phyloP scores from a whole-genome alignment of 2,113 vertebrate species.

The Alectura lathami region DNA sequence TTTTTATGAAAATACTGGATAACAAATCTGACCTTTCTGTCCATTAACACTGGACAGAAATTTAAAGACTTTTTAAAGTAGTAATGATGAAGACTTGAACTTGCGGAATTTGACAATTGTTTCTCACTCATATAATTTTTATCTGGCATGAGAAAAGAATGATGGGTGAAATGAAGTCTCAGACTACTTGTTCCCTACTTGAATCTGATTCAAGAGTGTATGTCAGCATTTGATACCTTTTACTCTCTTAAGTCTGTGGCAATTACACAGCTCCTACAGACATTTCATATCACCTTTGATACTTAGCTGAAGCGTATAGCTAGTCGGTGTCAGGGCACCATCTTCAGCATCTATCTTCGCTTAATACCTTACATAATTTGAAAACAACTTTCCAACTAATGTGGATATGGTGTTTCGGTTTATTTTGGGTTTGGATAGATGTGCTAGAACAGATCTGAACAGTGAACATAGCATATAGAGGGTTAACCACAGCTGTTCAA shows the following conservation, averaged over 20 bases:
- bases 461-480: accelerated
- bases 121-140: background rate
- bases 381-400: background rate
- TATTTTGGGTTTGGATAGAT: background rate
- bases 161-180: background rate
- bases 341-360: background rate
- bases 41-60: background rate
- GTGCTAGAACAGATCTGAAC: background rate
- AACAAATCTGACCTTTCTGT: background rate
- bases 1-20: background rate
- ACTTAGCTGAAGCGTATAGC: background rate
- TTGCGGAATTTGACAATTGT: background rate
- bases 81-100: background rate
- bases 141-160: background rate
- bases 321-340: background rate
- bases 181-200: background rate
- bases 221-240: background rate
- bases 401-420: background rate
- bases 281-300: background rate
- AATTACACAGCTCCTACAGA: background rate
- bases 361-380: background rate
- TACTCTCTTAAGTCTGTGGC: background rate
- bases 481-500: background rate
- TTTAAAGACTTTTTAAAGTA: background rate
- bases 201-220: background rate